Conservation (phyloP, 2,113 vertebrate genomes). For the Sceloporus undulatus region DNA sequence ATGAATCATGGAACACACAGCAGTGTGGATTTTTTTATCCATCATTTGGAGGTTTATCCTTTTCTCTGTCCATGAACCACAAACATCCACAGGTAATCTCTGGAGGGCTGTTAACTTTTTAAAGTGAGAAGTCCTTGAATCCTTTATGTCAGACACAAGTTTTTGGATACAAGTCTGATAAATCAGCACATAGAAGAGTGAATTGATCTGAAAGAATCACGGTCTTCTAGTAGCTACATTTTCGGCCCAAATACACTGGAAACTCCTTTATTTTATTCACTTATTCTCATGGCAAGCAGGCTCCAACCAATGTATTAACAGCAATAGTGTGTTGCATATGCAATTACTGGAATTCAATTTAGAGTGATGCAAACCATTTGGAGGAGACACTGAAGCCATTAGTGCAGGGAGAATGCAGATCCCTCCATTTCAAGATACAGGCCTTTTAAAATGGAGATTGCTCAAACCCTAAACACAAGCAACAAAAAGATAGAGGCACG, state of each 20-base stretch:
- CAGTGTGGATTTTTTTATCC: too few species aligned
- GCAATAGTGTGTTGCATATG: conserved; percentile 9
- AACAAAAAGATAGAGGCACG: conserved; percentile 6
- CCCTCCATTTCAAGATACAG: not conserved
- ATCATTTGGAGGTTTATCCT: too few species aligned
- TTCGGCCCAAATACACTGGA: not conserved
- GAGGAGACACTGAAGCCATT: not conserved
- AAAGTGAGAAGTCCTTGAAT: conserved; percentile 2
- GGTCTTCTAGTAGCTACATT: conserved; percentile 3
- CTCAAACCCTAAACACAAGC: not conserved
- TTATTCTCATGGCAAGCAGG: not conserved
- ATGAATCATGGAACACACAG: too few species aligned
- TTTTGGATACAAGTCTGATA: not conserved
- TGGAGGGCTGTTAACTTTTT: not conserved
- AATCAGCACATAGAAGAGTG: not conserved
- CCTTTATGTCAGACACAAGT: not conserved
- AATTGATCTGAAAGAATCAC: conserved; percentile 13
- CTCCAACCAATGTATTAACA: conserved; percentile 8
- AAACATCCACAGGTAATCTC: not conserved
- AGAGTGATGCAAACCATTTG: conserved; percentile 28
- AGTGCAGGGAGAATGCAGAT: conserved; percentile 28
- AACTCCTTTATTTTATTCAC: not conserved
- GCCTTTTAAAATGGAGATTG: conserved; percentile 27
- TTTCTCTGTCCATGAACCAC: too few species aligned
- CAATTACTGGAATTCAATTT: conserved; percentile 39